Base-by-base conservation (phyloP, 2,888 invertebrate species). In the Drosophila nr. perissopoda region DNA sequence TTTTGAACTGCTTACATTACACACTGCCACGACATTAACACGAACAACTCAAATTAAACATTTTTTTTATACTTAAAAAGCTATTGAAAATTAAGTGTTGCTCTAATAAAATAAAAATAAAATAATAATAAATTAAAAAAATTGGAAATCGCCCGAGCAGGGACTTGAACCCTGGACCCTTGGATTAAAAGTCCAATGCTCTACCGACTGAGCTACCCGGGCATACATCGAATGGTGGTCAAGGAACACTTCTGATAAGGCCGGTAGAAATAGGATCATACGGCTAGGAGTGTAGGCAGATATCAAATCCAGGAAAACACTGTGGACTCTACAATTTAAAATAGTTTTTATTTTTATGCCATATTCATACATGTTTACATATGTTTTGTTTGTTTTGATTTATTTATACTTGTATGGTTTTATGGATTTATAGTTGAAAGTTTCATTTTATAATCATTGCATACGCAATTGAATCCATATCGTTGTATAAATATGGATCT, bases 161-260 rank as follows among this genome's bases (percentile, higher is more conserved):
- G 92, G 92, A 92, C 92, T 93, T 92, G 93, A 93, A 93, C 93
- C 93, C 93, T 92, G 92, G 93, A 92, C 92, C 93, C 93, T 93
- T 92, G 93, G 92, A 92, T 93, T 92, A 92, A 92, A 93, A 93
- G 92, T 93, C 93, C 92, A 92, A 92, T 92, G 93, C 93, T 92
- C 92, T 93, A 93, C 92, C 93, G 92, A 93, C 92, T 93, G 92
- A 92, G 93, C 93, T 92, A 93, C 92, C 92, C 92, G 92, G 92
- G 91, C 92, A 82, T 38, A 8, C 71, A 1, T 8, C 1, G 0
- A 0, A 0, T 0, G 0, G 0, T 25, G 1, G 18, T 7, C 58
- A 48, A 51, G 49, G 64, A 64, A 74, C 59, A 25, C 2, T 52
- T 56, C 66, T 74, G 45, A 63, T 69, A 25, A 18, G 4, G 49